phyloP scores from a whole-genome alignment of 2,797 vertebrate genomes.

The Notamacropus eugenii region DNA sequence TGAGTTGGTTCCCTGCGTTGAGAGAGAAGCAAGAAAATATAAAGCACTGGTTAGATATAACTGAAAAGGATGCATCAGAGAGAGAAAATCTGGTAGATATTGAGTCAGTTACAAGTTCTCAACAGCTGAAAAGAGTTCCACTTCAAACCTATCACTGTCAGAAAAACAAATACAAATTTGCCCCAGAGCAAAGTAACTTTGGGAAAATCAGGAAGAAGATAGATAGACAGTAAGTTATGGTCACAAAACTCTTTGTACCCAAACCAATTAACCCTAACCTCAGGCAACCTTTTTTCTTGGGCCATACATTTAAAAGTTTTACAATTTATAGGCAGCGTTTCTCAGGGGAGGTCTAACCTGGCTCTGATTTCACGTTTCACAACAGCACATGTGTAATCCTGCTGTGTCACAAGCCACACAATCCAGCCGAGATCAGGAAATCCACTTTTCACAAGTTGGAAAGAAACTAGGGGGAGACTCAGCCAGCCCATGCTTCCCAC shows the following conservation, averaged over 20 bases:
- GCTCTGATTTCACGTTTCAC: conserved; percentile 80
- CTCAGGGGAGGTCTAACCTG: conserved; percentile 85
- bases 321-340: conserved; percentile 81
- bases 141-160: conserved; percentile 76
- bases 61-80: conserved; percentile 37
- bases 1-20: conserved; percentile 1
- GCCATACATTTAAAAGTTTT: conserved; percentile 82
- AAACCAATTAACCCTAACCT: conserved; percentile 85
- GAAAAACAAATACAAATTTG: conserved; percentile 80
- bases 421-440: conserved; percentile 66
- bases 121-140: conserved; percentile 72
- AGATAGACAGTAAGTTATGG: conserved; percentile 86
- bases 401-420: conserved; percentile 65
- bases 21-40: conserved; percentile 33
- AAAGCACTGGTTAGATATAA: conserved; percentile 5
- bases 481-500: background rate
- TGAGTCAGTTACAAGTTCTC: conserved; percentile 73
- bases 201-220: conserved; percentile 81
- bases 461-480: conserved; percentile 26
- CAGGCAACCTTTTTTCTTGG: conserved; percentile 78
- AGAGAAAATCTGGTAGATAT: conserved; percentile 69
- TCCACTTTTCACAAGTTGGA: conserved; percentile 48
- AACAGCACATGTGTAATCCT: conserved; percentile 76
- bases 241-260: conserved; percentile 85
- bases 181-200: conserved; percentile 79